phyloP scores from a whole-genome alignment of 1,140 invertebrate genomes.

The Diuraphis noxia region DNA sequence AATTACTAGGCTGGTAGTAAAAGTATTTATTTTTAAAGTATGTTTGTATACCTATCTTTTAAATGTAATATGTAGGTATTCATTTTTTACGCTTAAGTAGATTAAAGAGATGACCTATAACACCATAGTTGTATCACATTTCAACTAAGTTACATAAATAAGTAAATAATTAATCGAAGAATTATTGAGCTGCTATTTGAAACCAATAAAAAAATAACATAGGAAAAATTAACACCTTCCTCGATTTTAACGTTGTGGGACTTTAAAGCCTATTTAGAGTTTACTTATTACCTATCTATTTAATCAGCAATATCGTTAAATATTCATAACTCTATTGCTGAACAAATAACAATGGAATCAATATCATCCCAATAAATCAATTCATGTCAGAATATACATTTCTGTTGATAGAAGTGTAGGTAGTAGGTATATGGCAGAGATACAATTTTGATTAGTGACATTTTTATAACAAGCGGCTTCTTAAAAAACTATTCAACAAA shows the following conservation, averaged over 20 bases:
- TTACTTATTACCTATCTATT: not conserved
- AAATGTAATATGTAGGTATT: not conserved
- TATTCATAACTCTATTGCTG: not conserved
- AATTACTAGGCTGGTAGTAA: not conserved
- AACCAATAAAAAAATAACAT: too few relatives aligned
- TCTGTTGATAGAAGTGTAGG: not conserved
- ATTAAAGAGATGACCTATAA: not conserved
- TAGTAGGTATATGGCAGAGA: not conserved
- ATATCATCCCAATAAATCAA: not conserved
- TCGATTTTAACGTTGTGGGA: not conserved
- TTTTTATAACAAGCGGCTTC: not conserved
- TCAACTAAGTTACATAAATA: not conserved
- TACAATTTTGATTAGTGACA: not conserved
- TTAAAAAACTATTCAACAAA: not conserved
- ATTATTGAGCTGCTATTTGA: not conserved
- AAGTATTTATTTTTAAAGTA: not conserved
- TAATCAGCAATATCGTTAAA: not conserved
- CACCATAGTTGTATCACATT: not conserved
- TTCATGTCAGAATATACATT: not conserved
- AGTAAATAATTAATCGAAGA: not conserved
- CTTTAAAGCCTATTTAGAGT: not conserved
- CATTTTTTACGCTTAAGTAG: not conserved
- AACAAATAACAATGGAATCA: not conserved
- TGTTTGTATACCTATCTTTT: not conserved
- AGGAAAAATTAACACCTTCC: not conserved